phyloP scores from a whole-genome alignment of 2,113 vertebrate genomes.

The Merops nubicus region DNA sequence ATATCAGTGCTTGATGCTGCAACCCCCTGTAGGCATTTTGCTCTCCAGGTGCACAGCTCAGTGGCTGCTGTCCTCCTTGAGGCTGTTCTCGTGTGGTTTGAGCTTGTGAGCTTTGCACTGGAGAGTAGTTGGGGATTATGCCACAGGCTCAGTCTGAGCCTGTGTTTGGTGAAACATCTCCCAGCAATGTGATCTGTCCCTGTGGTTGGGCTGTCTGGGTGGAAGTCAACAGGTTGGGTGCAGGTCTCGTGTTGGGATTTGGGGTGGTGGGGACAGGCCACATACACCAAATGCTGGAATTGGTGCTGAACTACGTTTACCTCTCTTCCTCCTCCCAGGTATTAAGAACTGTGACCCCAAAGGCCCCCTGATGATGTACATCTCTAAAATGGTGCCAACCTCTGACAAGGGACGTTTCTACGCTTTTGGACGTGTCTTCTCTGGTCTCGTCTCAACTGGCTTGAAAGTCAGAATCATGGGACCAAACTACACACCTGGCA shows the following conservation, averaged over 20 bases:
- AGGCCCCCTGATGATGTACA: conserved; percentile 96
- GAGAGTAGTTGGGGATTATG: neutral
- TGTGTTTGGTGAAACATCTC: neutral
- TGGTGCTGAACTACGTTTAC: neutral
- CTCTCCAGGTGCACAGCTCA: accelerated
- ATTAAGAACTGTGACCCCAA: conserved; percentile 97
- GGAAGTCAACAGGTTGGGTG: neutral
- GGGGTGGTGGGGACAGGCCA: too few relatives aligned
- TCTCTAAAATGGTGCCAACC: conserved; percentile 99
- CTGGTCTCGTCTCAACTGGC: conserved; percentile 89
- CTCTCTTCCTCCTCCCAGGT: conserved; percentile 46
- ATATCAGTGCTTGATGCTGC: neutral
- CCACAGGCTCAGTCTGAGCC: neutral
- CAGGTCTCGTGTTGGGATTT: accelerated
- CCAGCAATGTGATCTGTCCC: neutral
- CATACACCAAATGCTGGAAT: accelerated
- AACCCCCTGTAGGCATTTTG: accelerated
- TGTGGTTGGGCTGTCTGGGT: neutral
- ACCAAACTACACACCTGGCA: conserved; percentile 93
- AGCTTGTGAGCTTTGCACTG: neutral
- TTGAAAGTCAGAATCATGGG: conserved; percentile 96
- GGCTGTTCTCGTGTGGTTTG: accelerated
- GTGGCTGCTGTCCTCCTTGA: neutral
- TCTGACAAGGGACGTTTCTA: conserved; percentile 95
- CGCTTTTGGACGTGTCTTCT: conserved; percentile 94